phyloP scores from a whole-genome alignment of 1,140 invertebrate genomes.

The Diorhabda elongata region DNA sequence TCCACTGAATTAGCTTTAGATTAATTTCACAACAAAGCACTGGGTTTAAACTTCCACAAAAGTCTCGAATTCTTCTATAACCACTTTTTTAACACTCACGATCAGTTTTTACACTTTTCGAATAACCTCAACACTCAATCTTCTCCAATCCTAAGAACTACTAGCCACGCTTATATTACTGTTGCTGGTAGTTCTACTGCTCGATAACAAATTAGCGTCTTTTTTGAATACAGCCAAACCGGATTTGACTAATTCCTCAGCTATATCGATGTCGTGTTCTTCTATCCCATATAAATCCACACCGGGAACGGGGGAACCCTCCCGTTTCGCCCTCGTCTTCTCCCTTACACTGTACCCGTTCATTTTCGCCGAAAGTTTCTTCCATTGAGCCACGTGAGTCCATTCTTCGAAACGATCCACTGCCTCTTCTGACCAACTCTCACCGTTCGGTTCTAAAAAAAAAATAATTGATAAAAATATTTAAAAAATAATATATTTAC shows the following conservation, averaged over 20 bases:
- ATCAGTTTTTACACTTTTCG: too few species aligned
- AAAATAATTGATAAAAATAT: slow-evolving; percentile 9
- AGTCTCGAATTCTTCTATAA: too few species aligned
- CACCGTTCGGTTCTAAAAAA: slow-evolving; percentile 37
- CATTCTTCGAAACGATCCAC: slow-evolving; percentile 69
- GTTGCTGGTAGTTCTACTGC: slow-evolving; percentile 35
- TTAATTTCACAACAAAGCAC: too few species aligned
- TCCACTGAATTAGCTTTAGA: too few species aligned
- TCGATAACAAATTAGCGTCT: slow-evolving; percentile 25
- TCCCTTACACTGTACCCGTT: slow-evolving; percentile 60
- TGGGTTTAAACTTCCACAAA: too few species aligned
- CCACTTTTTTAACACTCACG: too few species aligned
- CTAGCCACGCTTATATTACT: slow-evolving; percentile 36
- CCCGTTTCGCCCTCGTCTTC: slow-evolving; percentile 47
- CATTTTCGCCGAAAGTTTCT: slow-evolving; percentile 62
- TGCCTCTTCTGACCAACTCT: slow-evolving; percentile 61
- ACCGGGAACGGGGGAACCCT: slow-evolving; percentile 59
- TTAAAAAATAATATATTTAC: slow-evolving; percentile 8
- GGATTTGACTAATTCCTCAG: slow-evolving; percentile 40
- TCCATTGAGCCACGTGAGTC: slow-evolving; percentile 60
- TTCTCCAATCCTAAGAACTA: slow-evolving; percentile 21
- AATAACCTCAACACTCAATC: too few species aligned
- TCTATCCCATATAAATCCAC: slow-evolving; percentile 57
- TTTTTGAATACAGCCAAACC: slow-evolving; percentile 41
- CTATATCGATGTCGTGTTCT: slow-evolving; percentile 41